phyloP scores from a whole-genome alignment of 1,140 invertebrate species.

The Microplitis demolitor region DNA sequence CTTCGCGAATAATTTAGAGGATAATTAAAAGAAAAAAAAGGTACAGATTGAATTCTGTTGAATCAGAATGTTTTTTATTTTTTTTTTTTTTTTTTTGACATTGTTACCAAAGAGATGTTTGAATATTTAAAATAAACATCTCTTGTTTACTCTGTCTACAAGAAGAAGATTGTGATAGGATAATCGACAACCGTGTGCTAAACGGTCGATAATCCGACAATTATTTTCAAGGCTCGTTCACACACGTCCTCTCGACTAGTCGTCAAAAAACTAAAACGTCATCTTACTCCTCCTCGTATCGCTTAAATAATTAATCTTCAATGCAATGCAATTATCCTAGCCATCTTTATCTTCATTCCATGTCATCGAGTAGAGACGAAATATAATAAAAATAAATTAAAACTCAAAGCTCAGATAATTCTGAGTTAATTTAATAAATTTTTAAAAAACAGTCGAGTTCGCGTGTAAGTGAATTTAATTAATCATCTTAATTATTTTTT shows the following conservation, averaged over 20 bases:
- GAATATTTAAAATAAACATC: slow-evolving; percentile 25
- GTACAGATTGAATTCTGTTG: background rate
- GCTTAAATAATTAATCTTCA: no score
- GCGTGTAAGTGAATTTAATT: slow-evolving; percentile 39
- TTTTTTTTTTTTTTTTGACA: background rate
- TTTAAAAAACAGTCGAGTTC: slow-evolving; percentile 31
- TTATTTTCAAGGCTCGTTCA: slow-evolving; percentile 47
- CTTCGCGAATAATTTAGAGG: background rate
- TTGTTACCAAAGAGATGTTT: background rate
- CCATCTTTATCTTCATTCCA: no score
- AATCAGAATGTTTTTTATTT: background rate
- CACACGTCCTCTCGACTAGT: slow-evolving; percentile 31
- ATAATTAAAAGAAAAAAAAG: background rate
- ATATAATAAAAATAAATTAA: no score
- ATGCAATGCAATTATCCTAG: background rate
- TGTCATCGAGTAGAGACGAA: no score
- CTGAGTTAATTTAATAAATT: no score
- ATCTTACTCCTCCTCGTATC: background rate
- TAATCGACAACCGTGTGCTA: slow-evolving; percentile 25
- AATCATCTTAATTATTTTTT: slow-evolving; percentile 37
- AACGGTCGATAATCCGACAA: slow-evolving; percentile 30
- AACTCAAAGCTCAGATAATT: background rate
- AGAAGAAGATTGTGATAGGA: slow-evolving; percentile 58
- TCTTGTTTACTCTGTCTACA: slow-evolving; percentile 29
- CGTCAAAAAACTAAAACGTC: background rate